Evolutionary conservation across 1,140 invertebrate genomes (phyloP).

Genomic region (Heliconius congener): DNA sequence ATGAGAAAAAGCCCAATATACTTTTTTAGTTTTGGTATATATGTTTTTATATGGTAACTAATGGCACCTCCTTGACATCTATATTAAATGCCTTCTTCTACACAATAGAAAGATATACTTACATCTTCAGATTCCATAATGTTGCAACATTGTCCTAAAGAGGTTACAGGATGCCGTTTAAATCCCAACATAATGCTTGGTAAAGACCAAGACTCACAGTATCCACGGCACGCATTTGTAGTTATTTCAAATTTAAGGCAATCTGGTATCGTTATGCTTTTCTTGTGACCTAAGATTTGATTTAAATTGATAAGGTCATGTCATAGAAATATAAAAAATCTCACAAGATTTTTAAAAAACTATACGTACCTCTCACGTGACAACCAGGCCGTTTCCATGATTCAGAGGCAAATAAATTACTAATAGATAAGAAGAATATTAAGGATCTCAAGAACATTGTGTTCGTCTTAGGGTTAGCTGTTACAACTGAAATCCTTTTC

Average conservation of each 20-base stretch:
- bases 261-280: conserved; percentile 89
- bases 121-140: conserved; percentile 93
- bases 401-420: conserved; percentile 53
- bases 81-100: too few relatives aligned
- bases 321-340: too few relatives aligned
- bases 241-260: conserved; percentile 92
- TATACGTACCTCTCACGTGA: conserved; percentile 62
- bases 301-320: not conserved
- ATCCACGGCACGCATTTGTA: conserved; percentile 93
- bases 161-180: conserved; percentile 88
- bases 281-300: conserved; percentile 85
- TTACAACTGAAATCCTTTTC: conserved; percentile 21
- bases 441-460: conserved; percentile 64
- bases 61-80: too few relatives aligned
- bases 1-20: too few relatives aligned
- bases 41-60: too few relatives aligned
- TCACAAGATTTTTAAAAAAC: too few relatives aligned
- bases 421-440: conserved; percentile 55
- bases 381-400: conserved; percentile 71
- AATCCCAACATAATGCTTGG: conserved; percentile 84
- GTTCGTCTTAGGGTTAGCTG: conserved; percentile 15
- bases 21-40: too few relatives aligned
- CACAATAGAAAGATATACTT: conserved; percentile 51
- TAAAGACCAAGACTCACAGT: conserved; percentile 91
- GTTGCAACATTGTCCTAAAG: conserved; percentile 93